phyloP scores from a whole-genome alignment of 2,113 vertebrate genomes.

The Lathamus discolor region DNA sequence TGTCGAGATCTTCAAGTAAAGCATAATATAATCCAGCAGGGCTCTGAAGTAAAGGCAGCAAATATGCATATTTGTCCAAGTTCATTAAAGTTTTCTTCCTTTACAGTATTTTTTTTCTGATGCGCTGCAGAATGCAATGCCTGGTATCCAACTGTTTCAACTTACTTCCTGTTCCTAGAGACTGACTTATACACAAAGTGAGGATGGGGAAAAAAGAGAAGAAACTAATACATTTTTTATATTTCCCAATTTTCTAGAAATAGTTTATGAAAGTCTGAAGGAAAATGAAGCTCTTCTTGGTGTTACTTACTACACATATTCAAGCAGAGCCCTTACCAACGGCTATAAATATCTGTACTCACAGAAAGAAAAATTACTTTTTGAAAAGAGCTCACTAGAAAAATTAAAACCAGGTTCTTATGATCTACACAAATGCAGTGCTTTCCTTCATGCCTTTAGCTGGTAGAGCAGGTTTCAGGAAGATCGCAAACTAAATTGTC shows the following conservation, averaged over 20 bases:
- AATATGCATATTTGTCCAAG: neutral
- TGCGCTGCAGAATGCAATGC: neutral
- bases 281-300: neutral
- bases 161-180: neutral
- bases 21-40: neutral
- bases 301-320: neutral
- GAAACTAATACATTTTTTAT: neutral
- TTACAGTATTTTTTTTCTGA: neutral
- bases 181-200: neutral
- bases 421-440: neutral
- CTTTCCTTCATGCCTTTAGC: neutral
- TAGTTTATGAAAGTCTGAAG: neutral
- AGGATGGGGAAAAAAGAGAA: neutral
- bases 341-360: neutral
- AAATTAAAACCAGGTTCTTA: neutral
- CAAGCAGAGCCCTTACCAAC: neutral
- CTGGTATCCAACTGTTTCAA: neutral
- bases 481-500: neutral
- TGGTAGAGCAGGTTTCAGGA: neutral
- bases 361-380: neutral
- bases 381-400: slow-evolving; percentile 23
- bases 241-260: neutral
- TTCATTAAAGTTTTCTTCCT: neutral
- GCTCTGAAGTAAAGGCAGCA: neutral
- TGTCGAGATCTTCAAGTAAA: neutral